Evolutionary conservation across 1,140 invertebrate genomes (phyloP), one percentile per base, ranked within the genome.

Genomic region (Doryteuthis pealeii): DNA sequence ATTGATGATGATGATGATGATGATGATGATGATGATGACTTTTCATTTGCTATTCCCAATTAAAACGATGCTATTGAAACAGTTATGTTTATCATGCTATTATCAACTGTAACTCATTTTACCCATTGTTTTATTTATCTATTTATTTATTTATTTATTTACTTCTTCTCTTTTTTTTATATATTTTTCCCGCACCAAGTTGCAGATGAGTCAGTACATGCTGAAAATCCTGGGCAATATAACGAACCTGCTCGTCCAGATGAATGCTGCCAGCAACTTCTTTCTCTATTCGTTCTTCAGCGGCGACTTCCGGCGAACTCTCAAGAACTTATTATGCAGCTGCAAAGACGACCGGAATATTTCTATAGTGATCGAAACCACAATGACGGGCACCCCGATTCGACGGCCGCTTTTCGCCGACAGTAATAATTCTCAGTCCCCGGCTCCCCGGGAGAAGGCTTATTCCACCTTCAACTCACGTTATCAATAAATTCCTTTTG

Each of bases 281-380:
- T 88, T 94, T 69, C 87, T 94, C 45, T 94, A 94, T 85, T 94
- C 93, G 75, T 91, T 92, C 32, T 90, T 94, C 79, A 93, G 92
- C 77, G 92, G 92, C 82, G 92, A 92, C 79, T 94, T 94, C 87
- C 89, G 93, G 33, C 90, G 90, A 74, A 94, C 93, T 6, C 92
- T 94, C 76, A 87, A 91, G 62, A 84, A 89, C 43, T 88, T 93
- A 3, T 91, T 94, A 81, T 91, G 81, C 68, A 8, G 66, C 18
- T 68, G 66, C 28, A 18, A 68, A 18, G 66, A 33, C 30, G 15
- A 68, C n/a, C n/a, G 28, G 6, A 26, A 18, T 18, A 18, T 26
- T 31, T 33, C 32, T 18, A 31, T 33, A 18, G 66, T 68, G 6
- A 31, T 68, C n/a, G 54, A 58, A 28, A 58, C 54, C 18, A 58